phyloP scores from a whole-genome alignment of 2,797 vertebrate species.

The Chelon labrosus region DNA sequence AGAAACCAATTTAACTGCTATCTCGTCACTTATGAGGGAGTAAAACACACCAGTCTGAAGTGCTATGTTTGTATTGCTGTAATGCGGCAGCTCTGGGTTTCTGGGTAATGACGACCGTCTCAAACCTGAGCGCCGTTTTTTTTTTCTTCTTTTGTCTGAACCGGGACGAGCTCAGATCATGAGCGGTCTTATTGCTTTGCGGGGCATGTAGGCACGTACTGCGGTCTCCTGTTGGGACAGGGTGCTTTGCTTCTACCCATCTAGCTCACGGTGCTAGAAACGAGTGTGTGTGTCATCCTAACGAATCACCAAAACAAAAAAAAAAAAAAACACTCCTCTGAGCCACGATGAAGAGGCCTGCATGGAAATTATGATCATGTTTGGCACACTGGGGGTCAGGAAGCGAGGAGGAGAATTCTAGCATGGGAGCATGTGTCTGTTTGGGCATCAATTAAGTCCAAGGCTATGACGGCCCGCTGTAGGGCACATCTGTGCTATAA shows the following conservation, averaged over 20 bases:
- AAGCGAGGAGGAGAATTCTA: conserved; percentile 19
- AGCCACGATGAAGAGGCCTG: conserved; percentile 18
- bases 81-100: no score
- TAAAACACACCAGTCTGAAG: no score
- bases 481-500: conserved; percentile 65
- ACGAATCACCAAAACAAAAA: no score
- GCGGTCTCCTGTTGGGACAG: background rate
- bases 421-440: conserved; percentile 34
- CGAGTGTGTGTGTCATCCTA: conserved; percentile 10
- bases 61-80: conserved; percentile 45
- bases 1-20: conserved; percentile 1
- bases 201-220: conserved; percentile 23
- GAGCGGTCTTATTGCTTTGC: conserved; percentile 70
- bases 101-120: no score
- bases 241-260: background rate
- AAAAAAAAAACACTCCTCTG: background rate
- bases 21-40: conserved; percentile 3
- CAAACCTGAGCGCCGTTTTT: no score
- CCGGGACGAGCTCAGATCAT: conserved; percentile 31
- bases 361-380: conserved; percentile 26
- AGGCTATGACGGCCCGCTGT: conserved; percentile 48
- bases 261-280: conserved; percentile 28
- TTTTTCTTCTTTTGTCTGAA: no score
- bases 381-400: conserved; percentile 58
- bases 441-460: conserved; percentile 39